These are phyloP conservation scores for Notodonta ziczac DNA, from an alignment of 2,888 invertebrate species.

Conservation along the genomic window DNA sequence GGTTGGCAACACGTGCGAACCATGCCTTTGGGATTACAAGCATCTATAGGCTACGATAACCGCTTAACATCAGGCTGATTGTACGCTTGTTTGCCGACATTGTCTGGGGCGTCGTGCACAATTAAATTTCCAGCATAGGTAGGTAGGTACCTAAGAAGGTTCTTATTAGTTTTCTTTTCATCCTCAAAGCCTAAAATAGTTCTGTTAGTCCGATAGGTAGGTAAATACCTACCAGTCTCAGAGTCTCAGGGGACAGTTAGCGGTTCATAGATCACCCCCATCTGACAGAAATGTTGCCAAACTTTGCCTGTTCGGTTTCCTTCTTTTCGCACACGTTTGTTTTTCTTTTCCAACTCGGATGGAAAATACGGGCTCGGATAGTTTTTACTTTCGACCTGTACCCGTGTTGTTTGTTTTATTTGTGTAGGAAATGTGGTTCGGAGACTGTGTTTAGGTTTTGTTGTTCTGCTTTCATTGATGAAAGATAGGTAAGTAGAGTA, in stretches of 20 bases:
- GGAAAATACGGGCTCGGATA: slow-evolving; percentile 39
- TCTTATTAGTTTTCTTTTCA: too few relatives aligned
- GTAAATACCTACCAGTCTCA: slow-evolving; percentile 14
- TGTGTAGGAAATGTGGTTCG: not conserved
- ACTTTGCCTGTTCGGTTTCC: slow-evolving; percentile 31
- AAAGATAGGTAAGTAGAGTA: too few relatives aligned
- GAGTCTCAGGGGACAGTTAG: slow-evolving; percentile 39
- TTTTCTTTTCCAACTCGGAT: slow-evolving; percentile 33
- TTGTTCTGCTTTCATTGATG: not conserved
- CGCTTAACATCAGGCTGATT: too few relatives aligned
- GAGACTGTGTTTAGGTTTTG: not conserved
- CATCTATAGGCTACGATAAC: too few relatives aligned
- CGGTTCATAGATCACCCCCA: slow-evolving; percentile 43
- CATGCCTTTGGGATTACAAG: too few relatives aligned
- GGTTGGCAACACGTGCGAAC: too few relatives aligned
- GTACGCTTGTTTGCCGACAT: too few relatives aligned
- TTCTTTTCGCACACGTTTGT: slow-evolving; percentile 38
- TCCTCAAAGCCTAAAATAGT: too few relatives aligned
- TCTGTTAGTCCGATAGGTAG: too few relatives aligned
- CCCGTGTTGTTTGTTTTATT: not conserved
- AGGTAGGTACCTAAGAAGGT: too few relatives aligned
- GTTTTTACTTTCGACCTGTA: slow-evolving; percentile 1
- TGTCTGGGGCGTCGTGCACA: too few relatives aligned
- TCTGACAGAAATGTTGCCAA: slow-evolving; percentile 35
- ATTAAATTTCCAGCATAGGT: too few relatives aligned